Conservation (phyloP, 2,888 invertebrate genomes). For the Pyralis farinalis region DNA sequence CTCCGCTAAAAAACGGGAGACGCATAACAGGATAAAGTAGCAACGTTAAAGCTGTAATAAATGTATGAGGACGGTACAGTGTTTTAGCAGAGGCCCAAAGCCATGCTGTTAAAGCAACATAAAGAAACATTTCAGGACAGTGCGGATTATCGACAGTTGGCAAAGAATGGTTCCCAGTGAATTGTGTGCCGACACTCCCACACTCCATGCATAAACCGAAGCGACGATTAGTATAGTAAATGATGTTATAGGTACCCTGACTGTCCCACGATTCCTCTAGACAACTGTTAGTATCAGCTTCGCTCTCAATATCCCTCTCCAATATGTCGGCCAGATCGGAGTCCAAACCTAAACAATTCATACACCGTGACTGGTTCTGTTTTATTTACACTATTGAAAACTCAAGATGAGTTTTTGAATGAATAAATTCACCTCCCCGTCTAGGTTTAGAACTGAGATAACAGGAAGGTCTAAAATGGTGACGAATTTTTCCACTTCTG, state of each 20-base stretch:
- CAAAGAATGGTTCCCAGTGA: not conserved
- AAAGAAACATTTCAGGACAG: not conserved
- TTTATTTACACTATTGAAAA: too few species aligned
- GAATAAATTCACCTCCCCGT: too few species aligned
- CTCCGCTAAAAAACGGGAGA: too few species aligned
- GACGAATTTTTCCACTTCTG: too few species aligned
- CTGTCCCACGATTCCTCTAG: constrained; percentile 78
- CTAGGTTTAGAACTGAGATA: too few species aligned
- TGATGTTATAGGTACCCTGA: constrained; percentile 58
- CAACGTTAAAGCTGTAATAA: too few species aligned
- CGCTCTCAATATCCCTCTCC: constrained; percentile 74
- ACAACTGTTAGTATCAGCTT: constrained; percentile 77
- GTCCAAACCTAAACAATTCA: constrained; percentile 73
- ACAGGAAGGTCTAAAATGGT: too few species aligned
- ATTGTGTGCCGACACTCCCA: constrained; percentile 17
- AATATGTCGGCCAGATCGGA: constrained; percentile 67
- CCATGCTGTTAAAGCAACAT: constrained; percentile 3
- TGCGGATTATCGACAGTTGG: not conserved
- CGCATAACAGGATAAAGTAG: too few species aligned
- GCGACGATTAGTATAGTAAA: constrained; percentile 27
- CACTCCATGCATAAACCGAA: constrained; percentile 64
- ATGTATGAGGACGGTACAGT: too few species aligned
- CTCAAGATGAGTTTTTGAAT: too few species aligned
- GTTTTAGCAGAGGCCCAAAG: too few species aligned
- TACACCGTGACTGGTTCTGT: constrained; percentile 22